These are phyloP conservation scores for Hyphantria cunea DNA, from an alignment of 1,140 invertebrate genomes.

Conservation along the genomic window DNA sequence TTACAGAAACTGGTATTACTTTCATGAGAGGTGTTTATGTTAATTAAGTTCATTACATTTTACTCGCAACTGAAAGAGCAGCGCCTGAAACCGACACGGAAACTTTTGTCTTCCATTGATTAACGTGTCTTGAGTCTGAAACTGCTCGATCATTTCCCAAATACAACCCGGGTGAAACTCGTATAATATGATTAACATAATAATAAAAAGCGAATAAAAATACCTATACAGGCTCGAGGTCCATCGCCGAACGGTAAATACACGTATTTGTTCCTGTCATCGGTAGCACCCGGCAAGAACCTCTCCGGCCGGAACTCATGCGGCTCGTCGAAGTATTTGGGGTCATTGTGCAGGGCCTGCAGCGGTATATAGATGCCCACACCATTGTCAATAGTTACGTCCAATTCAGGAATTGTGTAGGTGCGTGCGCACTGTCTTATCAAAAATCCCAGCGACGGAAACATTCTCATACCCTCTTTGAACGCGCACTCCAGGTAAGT, in stretches of 20 bases:
- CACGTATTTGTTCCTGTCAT: slow-evolving; percentile 67
- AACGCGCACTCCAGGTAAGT: slow-evolving; percentile 63
- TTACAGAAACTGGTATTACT: no score
- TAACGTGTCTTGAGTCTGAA: no score
- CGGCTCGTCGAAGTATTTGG: slow-evolving; percentile 80
- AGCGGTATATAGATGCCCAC: slow-evolving; percentile 61
- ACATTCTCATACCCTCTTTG: slow-evolving; percentile 76
- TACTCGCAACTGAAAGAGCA: no score
- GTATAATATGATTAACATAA: background rate
- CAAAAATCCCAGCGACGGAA: slow-evolving; percentile 69
- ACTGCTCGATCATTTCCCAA: no score
- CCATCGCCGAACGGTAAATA: slow-evolving; percentile 61
- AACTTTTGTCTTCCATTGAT: no score
- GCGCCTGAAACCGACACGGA: no score
- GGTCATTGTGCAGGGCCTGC: slow-evolving; percentile 81
- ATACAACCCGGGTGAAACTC: background rate
- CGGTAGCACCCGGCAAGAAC: slow-evolving; percentile 68
- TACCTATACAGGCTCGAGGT: slow-evolving; percentile 58
- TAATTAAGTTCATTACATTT: no score
- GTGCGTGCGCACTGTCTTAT: slow-evolving; percentile 60
- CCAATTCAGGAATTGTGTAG: slow-evolving; percentile 70
- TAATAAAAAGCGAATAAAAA: slow-evolving; percentile 15
- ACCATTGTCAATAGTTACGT: slow-evolving; percentile 61
- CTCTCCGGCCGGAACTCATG: slow-evolving; percentile 82
- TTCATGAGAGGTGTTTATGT: no score